These are phyloP conservation scores for Myotis vivesi DNA, from an alignment of 2,797 vertebrate species.

Conservation along the genomic window DNA sequence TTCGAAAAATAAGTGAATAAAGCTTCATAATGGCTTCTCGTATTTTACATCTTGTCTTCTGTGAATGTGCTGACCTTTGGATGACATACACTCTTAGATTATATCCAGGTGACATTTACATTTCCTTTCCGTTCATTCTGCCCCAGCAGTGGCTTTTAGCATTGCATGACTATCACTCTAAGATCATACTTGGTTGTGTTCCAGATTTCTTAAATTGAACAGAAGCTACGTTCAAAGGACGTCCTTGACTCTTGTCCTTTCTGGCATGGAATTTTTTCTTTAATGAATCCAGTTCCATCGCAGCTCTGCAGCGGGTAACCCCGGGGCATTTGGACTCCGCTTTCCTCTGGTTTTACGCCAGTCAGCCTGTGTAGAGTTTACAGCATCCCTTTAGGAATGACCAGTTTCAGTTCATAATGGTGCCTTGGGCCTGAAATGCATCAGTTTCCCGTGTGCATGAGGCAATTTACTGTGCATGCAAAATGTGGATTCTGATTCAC, in stretches of 20 bases:
- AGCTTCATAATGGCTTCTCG: constrained; percentile 35
- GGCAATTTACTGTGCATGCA: neutral
- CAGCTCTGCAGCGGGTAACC: constrained; percentile 42
- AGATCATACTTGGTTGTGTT: constrained; percentile 76
- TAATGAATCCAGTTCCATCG: constrained; percentile 55
- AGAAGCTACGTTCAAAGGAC: constrained; percentile 63
- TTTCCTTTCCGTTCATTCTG: constrained; percentile 51
- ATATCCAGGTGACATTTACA: constrained; percentile 48
- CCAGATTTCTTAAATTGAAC: constrained; percentile 77
- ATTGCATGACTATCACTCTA: constrained; percentile 57
- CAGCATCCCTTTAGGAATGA: neutral
- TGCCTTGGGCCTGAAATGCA: neutral
- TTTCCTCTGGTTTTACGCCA: neutral
- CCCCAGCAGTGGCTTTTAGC: constrained; percentile 59
- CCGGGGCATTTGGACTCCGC: constrained; percentile 30
- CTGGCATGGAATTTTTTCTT: constrained; percentile 52
- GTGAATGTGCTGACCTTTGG: constrained; percentile 56
- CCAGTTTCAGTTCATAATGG: neutral
- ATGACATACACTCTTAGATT: constrained; percentile 42
- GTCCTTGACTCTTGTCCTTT: constrained; percentile 62
- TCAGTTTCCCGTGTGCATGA: neutral
- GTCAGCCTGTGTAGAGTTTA: neutral
- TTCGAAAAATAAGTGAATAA: constrained; percentile 62
- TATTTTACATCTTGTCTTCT: constrained; percentile 34
- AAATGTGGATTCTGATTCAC: neutral